phyloP scores from a whole-genome alignment of 2,797 vertebrate species.

The Sebastiscus tertius region DNA sequence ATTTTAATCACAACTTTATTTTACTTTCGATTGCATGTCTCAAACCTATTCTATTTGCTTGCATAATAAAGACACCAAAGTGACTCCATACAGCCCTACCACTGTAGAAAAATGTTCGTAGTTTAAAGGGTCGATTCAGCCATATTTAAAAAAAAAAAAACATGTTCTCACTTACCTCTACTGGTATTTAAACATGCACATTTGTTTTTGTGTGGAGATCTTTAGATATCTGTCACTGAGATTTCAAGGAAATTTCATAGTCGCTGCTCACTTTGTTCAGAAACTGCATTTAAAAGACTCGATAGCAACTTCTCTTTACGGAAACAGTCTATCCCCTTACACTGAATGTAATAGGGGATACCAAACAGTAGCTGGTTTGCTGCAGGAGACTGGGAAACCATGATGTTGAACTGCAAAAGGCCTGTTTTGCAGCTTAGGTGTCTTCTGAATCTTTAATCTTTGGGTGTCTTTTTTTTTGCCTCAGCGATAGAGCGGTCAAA shows the following conservation, averaged over 20 bases:
- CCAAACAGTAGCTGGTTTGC: not conserved
- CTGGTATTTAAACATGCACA: not conserved
- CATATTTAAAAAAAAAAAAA: not conserved
- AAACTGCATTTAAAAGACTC: not conserved
- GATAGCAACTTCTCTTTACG: not conserved
- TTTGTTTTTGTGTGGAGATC: not conserved
- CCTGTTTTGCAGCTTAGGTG: not conserved
- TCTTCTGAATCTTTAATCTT: not conserved
- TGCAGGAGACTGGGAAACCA: not conserved
- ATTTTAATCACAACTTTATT: no score
- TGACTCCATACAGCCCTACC: no score
- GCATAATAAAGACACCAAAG: no score
- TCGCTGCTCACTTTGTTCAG: not conserved
- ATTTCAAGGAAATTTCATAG: not conserved
- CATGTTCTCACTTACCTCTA: not conserved
- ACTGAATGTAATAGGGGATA: not conserved
- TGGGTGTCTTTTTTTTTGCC: not conserved
- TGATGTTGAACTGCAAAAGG: not conserved
- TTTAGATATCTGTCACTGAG: no score
- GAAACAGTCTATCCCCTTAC: not conserved
- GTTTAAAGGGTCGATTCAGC: not conserved
- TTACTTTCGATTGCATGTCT: no score
- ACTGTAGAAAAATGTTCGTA: not conserved
- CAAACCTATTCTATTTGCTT: no score
- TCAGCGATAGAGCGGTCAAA: not conserved